Percentiles rank a stretch among this genome's conserved stretches.
Evolutionary conservation across 2,888 invertebrate genomes (phyloP).

Genomic region (Hylaea fasciaria): DNA sequence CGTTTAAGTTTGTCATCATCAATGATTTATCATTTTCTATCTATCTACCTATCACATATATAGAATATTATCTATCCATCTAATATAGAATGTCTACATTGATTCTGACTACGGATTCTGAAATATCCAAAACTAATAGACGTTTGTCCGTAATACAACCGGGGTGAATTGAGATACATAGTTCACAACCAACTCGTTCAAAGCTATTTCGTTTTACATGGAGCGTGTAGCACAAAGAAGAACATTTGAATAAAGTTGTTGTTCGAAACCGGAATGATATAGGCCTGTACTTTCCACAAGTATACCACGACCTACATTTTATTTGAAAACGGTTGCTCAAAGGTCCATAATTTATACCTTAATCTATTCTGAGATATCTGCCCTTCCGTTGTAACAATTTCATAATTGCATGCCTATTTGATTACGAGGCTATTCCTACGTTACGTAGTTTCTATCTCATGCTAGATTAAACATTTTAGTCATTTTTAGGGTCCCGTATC

Average conservation of each 20-base stretch:
- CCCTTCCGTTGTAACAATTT: neutral
- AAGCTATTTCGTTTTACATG: constrained; percentile 17
- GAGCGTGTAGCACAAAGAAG: constrained; percentile 23
- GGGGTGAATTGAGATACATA: constrained; percentile 4
- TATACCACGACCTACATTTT: constrained; percentile 56
- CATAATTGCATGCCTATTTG: neutral
- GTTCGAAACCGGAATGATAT: constrained; percentile 15
- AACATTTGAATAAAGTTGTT: constrained; percentile 31
- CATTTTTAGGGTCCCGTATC: too few species aligned
- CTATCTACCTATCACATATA: too few species aligned
- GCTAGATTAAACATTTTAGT: too few species aligned
- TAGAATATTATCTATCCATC: too few species aligned
- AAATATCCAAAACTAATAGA: neutral
- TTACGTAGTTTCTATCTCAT: too few species aligned
- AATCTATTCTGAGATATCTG: constrained; percentile 47
- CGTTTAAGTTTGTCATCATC: too few species aligned
- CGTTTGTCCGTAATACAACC: neutral
- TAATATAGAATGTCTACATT: too few species aligned
- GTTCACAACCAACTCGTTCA: too few species aligned
- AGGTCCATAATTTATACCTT: constrained; percentile 60
- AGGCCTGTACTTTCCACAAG: constrained; percentile 39
- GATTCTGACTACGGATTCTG: too few species aligned
- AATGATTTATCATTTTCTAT: too few species aligned
- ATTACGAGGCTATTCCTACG: too few species aligned
- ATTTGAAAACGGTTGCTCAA: constrained; percentile 47